Evolutionary conservation across 1,140 invertebrate species (phyloP).

Genomic region (Pomacea maculata): DNA sequence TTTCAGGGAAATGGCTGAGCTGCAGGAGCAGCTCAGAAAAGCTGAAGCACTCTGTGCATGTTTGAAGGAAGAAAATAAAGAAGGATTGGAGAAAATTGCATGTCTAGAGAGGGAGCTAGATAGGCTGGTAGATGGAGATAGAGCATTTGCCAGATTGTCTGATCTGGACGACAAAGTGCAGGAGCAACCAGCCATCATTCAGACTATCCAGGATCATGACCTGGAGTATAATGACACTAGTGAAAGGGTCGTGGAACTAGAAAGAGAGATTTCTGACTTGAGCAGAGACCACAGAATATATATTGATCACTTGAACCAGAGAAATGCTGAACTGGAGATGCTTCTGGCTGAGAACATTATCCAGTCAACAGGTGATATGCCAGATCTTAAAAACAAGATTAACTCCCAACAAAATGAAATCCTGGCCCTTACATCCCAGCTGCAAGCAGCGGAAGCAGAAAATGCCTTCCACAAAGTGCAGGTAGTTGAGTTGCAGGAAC

Average conservation of each 20-base stretch:
- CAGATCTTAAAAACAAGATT: constrained; percentile 10
- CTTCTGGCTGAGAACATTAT: not conserved
- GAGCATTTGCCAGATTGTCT: constrained; percentile 4
- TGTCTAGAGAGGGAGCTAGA: constrained; percentile 12
- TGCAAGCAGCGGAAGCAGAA: constrained; percentile 11
- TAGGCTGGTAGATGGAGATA: constrained; percentile 1
- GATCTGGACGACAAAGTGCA: constrained; percentile 18
- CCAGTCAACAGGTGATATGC: not conserved
- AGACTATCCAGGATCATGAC: not conserved
- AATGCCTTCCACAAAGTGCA: constrained; percentile 10
- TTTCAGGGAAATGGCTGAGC: not conserved
- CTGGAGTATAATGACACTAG: not conserved
- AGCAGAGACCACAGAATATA: constrained; percentile 7
- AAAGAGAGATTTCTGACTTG: constrained; percentile 8
- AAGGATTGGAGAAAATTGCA: not conserved
- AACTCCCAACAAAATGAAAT: constrained; percentile 17
- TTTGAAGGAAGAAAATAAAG: constrained; percentile 8
- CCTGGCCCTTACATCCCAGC: constrained; percentile 1
- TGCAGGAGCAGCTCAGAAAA: constrained; percentile 7
- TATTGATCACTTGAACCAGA: constrained; percentile 1
- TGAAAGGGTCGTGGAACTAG: constrained; percentile 7
- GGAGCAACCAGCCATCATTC: constrained; percentile 2
- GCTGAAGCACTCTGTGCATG: not conserved
- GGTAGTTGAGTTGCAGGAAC: constrained; percentile 1
- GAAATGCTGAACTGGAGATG: not conserved